Conservation (phyloP, 2,113 vertebrate genomes). For the Athene cunicularia region DNA sequence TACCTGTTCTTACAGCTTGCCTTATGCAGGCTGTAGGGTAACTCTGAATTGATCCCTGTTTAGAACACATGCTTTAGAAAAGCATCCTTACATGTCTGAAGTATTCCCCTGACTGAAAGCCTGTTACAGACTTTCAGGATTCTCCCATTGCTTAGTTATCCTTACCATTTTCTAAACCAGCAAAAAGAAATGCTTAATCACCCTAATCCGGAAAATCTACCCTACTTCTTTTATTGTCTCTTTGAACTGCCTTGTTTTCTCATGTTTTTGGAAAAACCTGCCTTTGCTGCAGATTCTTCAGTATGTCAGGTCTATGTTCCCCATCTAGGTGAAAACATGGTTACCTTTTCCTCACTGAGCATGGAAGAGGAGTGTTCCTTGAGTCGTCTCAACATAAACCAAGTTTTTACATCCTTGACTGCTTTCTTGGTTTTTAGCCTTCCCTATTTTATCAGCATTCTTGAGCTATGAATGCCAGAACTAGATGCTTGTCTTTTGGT, state of each 20-base stretch:
- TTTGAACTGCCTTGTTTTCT: neutral
- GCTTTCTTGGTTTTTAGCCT: neutral
- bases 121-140: neutral
- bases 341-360: neutral
- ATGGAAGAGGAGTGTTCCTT: neutral
- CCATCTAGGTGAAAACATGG: neutral
- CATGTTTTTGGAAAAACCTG: neutral
- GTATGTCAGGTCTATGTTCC: neutral
- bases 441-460: neutral
- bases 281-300: neutral
- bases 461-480: neutral
- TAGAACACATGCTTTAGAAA: neutral
- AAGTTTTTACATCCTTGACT: neutral
- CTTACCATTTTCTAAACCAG: fast-evolving
- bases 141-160: neutral
- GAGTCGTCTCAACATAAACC: neutral
- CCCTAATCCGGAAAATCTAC: neutral
- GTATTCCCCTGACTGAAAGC: neutral
- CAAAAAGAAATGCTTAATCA: neutral
- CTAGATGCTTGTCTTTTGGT: neutral
- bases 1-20: neutral
- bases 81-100: fast-evolving
- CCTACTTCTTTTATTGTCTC: neutral
- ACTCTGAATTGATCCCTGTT: neutral
- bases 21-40: neutral